Evolutionary conservation across 2,797 vertebrate species (phyloP), one percentile per base, ranked within the genome.

Genomic region (Clarias laeviceps): DNA sequence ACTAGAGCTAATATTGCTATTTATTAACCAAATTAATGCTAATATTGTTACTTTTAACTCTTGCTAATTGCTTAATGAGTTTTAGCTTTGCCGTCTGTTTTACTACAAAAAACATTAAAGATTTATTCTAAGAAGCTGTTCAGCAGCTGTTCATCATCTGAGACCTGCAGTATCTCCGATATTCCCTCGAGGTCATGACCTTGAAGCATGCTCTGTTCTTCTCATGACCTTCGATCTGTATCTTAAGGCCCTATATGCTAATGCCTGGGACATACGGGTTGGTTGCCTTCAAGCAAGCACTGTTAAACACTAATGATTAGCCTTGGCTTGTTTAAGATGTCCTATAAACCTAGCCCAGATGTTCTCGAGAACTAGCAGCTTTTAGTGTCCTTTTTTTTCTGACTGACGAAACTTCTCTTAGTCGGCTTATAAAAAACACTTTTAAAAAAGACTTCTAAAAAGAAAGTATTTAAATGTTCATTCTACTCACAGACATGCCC

Each of bases 161-260:
- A 65, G 2, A 32, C 18, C 64, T 1, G 7, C 59, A 50, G 61
- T 24, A 24, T 84, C 54, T 84, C 81, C 80, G 68, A 18, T 77
- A 54, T 69, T 50, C 7, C 24, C 65, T 68, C n/a, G 29, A 69
- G 68, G 81, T 56, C 81, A 34, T 65, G 76, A 86, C 68, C 82
- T 69, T 85, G 50, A 87, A 70, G n/a, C 37, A 37, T 40, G 32
- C 20, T 15, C 54, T 54, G 37, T 78, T 62, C 45, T 34, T 56
- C 27, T 20, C 18, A 24, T 82, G 72, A 84, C 79, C 72, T 72
- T n/a, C 82, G 82, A 57, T 40, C 84, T 45, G 7, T 66, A 20
- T 77, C 62, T 34, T 57, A 61, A 29, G 69, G 72, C 12, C 20
- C 22, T 29, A 5, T 27, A 70, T 24, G 20, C 24, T 73, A 22